Evolutionary conservation across 2,113 vertebrate genomes (phyloP).

Genomic region (Clarias batrachus): DNA sequence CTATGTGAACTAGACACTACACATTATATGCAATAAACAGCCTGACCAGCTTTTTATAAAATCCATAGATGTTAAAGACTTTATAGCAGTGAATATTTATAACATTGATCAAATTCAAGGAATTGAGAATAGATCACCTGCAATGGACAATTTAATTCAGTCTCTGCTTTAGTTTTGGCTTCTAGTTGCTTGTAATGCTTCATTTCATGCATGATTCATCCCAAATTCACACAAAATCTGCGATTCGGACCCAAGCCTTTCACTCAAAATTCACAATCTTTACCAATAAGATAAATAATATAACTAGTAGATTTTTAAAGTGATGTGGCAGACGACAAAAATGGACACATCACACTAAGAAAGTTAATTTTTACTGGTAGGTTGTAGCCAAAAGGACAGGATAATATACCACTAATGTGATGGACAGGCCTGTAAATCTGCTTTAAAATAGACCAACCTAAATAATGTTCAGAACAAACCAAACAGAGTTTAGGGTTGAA

Average conservation of each 20-base stretch:
- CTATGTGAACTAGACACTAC: neutral
- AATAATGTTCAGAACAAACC: too few relatives aligned
- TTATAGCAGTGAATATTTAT: slow-evolving; percentile 26
- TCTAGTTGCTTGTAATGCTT: slow-evolving; percentile 10
- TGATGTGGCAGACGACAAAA: neutral
- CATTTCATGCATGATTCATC: neutral
- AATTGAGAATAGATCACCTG: slow-evolving; percentile 16
- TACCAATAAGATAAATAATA: neutral
- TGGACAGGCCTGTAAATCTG: too few relatives aligned
- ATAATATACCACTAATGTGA: too few relatives aligned
- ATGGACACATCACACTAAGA: neutral
- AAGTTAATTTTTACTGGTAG: too few relatives aligned
- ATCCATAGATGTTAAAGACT: slow-evolving; percentile 7
- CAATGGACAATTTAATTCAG: slow-evolving; percentile 26
- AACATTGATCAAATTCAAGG: slow-evolving; percentile 15
- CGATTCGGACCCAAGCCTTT: neutral
- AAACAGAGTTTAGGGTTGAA: too few relatives aligned
- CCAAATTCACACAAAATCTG: neutral
- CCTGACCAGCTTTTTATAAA: neutral
- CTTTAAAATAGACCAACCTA: too few relatives aligned
- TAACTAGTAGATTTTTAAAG: neutral
- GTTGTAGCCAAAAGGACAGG: too few relatives aligned
- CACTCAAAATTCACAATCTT: neutral
- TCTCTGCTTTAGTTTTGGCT: neutral
- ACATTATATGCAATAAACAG: slow-evolving; percentile 8